Percentiles rank a stretch among this genome's conserved stretches.
These are phyloP conservation scores for Halcyon smyrnensis DNA, from an alignment of 2,797 vertebrate genomes.

Conservation along the genomic window DNA sequence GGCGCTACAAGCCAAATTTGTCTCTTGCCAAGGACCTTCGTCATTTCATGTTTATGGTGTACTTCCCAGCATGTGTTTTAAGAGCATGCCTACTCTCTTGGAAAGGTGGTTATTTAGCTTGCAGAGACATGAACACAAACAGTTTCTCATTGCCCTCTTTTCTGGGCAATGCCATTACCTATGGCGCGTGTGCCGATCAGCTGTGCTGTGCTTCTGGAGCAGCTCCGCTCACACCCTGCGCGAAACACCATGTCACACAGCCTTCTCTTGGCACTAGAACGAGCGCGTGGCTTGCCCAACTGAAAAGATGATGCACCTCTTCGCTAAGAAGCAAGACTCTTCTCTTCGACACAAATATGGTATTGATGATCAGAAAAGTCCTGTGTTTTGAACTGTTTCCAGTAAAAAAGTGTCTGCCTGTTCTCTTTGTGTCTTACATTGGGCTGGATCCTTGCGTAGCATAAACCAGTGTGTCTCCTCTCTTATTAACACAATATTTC, in stretches of 20 bases:
- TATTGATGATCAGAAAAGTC: not conserved
- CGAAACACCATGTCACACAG: not conserved
- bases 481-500: not conserved
- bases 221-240: not conserved
- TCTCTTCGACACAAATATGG: not conserved
- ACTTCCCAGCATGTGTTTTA: not conserved
- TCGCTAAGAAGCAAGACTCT: not conserved
- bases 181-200: not conserved
- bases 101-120: not conserved
- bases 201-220: not conserved
- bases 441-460: not conserved
- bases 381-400: not conserved
- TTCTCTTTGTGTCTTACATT: not conserved
- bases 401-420: not conserved
- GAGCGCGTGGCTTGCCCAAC: not conserved
- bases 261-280: not conserved
- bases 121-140: not conserved
- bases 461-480: not conserved
- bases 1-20: not conserved
- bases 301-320: not conserved
- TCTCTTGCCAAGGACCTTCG: not conserved
- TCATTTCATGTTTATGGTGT: rapidly evolving
- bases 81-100: not conserved
- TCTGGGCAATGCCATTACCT: not conserved
- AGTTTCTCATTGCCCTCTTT: not conserved